These are phyloP conservation scores for Micromesistius poutassou DNA, from an alignment of 2,797 vertebrate species.

Conservation along the genomic window DNA sequence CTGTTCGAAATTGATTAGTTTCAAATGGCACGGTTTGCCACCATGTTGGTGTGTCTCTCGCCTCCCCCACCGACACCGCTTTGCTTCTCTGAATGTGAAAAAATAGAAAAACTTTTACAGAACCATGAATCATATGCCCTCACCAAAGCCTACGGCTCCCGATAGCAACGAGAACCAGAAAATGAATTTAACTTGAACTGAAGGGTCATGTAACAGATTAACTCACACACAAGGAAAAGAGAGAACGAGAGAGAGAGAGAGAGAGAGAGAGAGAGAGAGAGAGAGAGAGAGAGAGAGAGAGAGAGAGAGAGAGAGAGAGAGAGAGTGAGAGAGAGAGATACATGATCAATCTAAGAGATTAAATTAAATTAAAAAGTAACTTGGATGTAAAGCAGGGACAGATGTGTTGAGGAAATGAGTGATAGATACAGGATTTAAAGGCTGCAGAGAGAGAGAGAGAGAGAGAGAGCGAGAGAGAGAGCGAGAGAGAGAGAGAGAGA, in stretches of 20 bases:
- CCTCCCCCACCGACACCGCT: too few species aligned
- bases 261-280: too few species aligned
- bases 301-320: too few species aligned
- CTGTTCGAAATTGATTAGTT: not conserved
- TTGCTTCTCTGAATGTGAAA: not conserved
- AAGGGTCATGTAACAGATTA: too few species aligned
- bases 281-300: too few species aligned
- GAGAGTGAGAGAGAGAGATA: too few species aligned
- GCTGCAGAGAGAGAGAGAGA: conserved; percentile 18
- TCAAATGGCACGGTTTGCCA: not conserved
- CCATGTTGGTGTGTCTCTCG: not conserved
- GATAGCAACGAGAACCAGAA: not conserved
- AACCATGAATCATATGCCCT: not conserved
- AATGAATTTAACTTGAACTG: not conserved
- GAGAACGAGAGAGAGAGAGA: too few species aligned
- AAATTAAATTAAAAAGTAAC: too few species aligned
- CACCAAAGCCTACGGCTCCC: not conserved
- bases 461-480: conserved; percentile 22
- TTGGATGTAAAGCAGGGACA: not conserved
- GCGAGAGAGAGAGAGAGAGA: conserved; percentile 16
- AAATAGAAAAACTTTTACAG: not conserved
- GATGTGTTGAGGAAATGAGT: not conserved
- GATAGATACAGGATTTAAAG: not conserved
- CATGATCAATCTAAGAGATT: too few species aligned
- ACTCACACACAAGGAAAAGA: too few species aligned